phyloP scores from a whole-genome alignment of 1,140 invertebrate species.

The Drosophila albomicans region DNA sequence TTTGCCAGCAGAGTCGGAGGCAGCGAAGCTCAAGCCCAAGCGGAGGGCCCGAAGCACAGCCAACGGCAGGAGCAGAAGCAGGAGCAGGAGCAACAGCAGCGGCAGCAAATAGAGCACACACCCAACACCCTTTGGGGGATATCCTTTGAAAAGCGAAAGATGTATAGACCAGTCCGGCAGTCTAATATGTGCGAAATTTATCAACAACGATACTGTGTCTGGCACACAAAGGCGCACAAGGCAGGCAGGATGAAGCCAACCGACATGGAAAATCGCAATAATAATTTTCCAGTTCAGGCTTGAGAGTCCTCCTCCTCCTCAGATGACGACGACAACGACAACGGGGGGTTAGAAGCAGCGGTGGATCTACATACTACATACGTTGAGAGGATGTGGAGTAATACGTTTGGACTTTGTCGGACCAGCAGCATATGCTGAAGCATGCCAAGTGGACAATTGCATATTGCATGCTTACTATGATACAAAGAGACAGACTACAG shows the following conservation, averaged over 20 bases:
- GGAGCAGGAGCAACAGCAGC: no score
- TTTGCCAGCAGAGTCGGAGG: not conserved
- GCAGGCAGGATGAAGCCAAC: slow-evolving; percentile 53
- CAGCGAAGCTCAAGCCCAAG: no score
- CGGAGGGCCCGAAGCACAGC: no score
- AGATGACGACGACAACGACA: no score
- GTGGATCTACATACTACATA: no score
- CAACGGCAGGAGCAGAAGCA: not conserved
- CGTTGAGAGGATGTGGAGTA: slow-evolving; percentile 12
- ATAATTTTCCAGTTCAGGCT: slow-evolving; percentile 73
- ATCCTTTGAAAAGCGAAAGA: slow-evolving; percentile 72
- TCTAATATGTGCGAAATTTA: slow-evolving; percentile 80
- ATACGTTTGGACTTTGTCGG: slow-evolving; percentile 2
- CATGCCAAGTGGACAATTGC: slow-evolving; percentile 37
- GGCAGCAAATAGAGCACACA: not conserved
- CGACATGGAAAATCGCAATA: slow-evolving; percentile 79
- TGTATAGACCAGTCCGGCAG: slow-evolving; percentile 61
- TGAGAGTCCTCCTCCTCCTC: not conserved
- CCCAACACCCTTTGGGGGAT: slow-evolving; percentile 48
- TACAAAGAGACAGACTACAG: not conserved
- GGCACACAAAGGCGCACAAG: slow-evolving; percentile 33
- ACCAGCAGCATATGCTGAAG: slow-evolving; percentile 27
- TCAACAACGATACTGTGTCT: slow-evolving; percentile 63
- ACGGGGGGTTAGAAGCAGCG: not conserved
- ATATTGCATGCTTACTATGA: slow-evolving; percentile 9